phyloP scores from a whole-genome alignment of 2,113 vertebrate genomes.

The Dendrocopos noguchii region DNA sequence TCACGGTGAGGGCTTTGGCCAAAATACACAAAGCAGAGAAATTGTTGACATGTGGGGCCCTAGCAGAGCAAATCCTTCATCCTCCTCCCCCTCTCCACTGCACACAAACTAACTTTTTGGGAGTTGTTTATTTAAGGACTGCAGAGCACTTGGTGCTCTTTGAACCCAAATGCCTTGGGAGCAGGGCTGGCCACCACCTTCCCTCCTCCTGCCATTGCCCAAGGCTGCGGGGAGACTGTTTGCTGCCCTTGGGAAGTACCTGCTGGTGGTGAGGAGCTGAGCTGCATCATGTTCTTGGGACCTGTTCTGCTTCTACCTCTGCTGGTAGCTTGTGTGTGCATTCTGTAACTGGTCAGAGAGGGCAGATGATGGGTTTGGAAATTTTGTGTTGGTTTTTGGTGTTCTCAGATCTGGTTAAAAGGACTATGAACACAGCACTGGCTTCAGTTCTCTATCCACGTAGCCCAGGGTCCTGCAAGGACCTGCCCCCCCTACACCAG shows the following conservation, averaged over 20 bases:
- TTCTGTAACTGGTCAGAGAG: neutral
- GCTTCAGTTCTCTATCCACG: neutral
- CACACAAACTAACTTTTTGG: slow-evolving; percentile 82
- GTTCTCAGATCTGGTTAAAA: neutral
- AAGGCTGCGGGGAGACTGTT: slow-evolving; percentile 24
- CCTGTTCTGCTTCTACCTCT: neutral
- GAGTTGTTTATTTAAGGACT: slow-evolving; percentile 90
- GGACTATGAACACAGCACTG: neutral
- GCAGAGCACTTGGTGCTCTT: slow-evolving; percentile 78
- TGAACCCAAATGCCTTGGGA: slow-evolving; percentile 76
- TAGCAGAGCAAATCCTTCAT: slow-evolving; percentile 86
- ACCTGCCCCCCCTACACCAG: neutral
- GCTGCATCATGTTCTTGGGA: fast-evolving
- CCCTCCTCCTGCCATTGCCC: slow-evolving; percentile 75
- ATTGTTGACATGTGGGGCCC: slow-evolving; percentile 98
- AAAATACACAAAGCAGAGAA: slow-evolving; percentile 98
- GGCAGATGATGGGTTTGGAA: neutral
- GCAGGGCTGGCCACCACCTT: slow-evolving; percentile 79
- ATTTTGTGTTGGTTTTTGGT: neutral
- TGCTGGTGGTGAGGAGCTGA: neutral
- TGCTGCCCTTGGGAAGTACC: slow-evolving; percentile 21
- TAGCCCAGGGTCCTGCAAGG: neutral
- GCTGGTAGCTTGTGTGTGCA: fast-evolving
- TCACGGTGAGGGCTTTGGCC: slow-evolving; percentile 92
- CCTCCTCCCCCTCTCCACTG: slow-evolving; percentile 71